phyloP scores from a whole-genome alignment of 2,888 invertebrate genomes.

The Platynereis dumerilii region DNA sequence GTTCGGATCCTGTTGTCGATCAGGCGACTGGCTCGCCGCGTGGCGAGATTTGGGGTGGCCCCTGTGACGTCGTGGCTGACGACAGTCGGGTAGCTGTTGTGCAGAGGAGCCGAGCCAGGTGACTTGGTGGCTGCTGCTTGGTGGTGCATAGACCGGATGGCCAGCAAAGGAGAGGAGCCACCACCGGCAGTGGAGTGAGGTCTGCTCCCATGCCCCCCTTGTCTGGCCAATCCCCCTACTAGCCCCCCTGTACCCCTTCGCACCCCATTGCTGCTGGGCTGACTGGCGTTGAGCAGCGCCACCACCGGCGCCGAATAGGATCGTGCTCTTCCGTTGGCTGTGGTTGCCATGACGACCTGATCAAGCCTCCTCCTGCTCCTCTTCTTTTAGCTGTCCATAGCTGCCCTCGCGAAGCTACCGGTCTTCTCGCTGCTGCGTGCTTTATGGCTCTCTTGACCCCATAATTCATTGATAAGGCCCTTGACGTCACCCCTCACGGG shows the following conservation, averaged over 20 bases:
- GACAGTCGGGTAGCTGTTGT: conserved; percentile 13
- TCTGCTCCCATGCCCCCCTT: conserved; percentile 1
- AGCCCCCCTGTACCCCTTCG: neutral
- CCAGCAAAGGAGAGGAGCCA: conserved; percentile 7
- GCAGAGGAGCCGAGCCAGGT: conserved; percentile 28
- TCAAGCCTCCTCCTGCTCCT: too few species aligned
- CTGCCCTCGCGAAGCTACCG: too few species aligned
- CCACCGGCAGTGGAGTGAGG: neutral
- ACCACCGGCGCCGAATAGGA: conserved; percentile 25
- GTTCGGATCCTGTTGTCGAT: neutral
- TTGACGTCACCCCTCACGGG: too few species aligned
- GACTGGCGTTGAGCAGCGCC: conserved; percentile 13
- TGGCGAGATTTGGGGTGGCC: neutral
- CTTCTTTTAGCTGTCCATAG: too few species aligned
- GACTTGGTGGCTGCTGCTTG: conserved; percentile 24
- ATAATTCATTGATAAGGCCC: too few species aligned
- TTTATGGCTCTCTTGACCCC: too few species aligned
- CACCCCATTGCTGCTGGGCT: neutral
- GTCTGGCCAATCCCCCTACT: neutral
- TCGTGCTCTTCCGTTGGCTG: conserved; percentile 12
- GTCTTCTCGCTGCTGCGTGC: too few species aligned
- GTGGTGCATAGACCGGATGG: conserved; percentile 28
- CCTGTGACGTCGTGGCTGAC: conserved; percentile 6
- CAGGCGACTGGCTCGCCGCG: neutral
- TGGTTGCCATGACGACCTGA: neutral